Percentiles rank a stretch among this genome's conserved stretches.
Evolutionary conservation across 2,888 invertebrate species (phyloP).

Genomic region (Abscondita cerata): DNA sequence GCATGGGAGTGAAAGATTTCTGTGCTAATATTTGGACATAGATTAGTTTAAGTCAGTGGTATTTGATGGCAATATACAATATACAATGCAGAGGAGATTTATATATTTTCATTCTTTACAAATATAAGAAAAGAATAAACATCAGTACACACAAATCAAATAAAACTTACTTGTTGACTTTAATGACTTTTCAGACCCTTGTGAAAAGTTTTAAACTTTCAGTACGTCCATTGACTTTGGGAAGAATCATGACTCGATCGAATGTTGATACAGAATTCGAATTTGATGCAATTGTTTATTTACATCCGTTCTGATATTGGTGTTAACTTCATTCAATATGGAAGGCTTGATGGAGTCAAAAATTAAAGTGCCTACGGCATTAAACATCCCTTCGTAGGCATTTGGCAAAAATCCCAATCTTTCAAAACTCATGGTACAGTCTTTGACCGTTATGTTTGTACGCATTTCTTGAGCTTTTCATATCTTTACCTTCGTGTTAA

Average conservation of each 20-base stretch:
- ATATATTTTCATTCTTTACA: too few relatives aligned
- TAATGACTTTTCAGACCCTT: too few relatives aligned
- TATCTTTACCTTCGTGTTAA: conserved; percentile 75
- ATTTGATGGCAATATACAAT: too few relatives aligned
- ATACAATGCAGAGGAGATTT: too few relatives aligned
- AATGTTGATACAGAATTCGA: conserved; percentile 85
- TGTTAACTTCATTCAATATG: conserved; percentile 79
- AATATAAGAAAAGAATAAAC: too few relatives aligned
- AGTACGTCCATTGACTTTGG: too few relatives aligned
- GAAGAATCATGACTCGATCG: conserved; percentile 83
- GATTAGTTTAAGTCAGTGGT: too few relatives aligned
- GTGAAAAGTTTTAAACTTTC: too few relatives aligned
- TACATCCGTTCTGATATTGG: conserved; percentile 74
- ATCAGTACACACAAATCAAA: too few relatives aligned
- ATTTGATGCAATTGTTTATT: conserved; percentile 75
- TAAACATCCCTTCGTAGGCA: conserved; percentile 72
- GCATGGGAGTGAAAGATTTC: too few relatives aligned
- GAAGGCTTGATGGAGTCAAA: conserved; percentile 89
- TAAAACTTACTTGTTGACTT: too few relatives aligned
- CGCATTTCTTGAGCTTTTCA: conserved; percentile 79
- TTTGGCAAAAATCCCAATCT: conserved; percentile 80
- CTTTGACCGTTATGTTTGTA: conserved; percentile 79
- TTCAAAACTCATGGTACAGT: conserved; percentile 81
- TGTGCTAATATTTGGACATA: too few relatives aligned
- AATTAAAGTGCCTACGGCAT: conserved; percentile 83